A percentile compares a stretch with the other conserved stretches of the same genome.
These are phyloP conservation scores for Spermophilus dauricus DNA, from an alignment of 2,113 vertebrate species.

Conservation along the genomic window DNA sequence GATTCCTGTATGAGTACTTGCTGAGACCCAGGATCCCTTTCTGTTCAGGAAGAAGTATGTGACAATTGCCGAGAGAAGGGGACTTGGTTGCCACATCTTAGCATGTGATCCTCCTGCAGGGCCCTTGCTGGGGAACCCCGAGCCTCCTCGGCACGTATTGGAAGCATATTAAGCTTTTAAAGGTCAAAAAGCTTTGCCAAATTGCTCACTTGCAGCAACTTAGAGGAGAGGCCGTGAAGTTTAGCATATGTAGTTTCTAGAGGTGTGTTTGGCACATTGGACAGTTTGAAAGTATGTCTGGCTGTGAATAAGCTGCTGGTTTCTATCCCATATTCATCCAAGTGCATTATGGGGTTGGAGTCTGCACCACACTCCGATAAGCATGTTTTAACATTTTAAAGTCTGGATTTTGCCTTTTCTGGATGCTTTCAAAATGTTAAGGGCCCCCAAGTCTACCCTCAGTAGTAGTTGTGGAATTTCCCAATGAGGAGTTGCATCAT, in stretches of 20 bases:
- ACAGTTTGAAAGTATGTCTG: neutral
- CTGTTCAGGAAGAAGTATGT: neutral
- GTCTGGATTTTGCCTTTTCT: constrained; percentile 5
- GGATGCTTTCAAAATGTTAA: neutral
- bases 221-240: neutral
- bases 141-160: neutral
- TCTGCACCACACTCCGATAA: neutral
- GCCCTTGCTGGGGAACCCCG: neutral
- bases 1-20: neutral
- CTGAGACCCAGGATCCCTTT: neutral
- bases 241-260: neutral
- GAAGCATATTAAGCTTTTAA: neutral
- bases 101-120: neutral
- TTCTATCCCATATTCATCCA: neutral
- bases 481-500: neutral
- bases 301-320: neutral
- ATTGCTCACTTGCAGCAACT: neutral
- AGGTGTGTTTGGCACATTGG: neutral
- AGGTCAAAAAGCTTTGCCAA: neutral
- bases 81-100: neutral
- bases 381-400: neutral
- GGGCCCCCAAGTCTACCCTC: neutral
- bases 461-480: neutral
- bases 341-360: neutral
- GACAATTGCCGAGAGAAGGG: neutral